Evolutionary conservation across 2,797 vertebrate species (phyloP), one percentile per base, ranked within the genome.

Genomic region (Silurus aristotelis): DNA sequence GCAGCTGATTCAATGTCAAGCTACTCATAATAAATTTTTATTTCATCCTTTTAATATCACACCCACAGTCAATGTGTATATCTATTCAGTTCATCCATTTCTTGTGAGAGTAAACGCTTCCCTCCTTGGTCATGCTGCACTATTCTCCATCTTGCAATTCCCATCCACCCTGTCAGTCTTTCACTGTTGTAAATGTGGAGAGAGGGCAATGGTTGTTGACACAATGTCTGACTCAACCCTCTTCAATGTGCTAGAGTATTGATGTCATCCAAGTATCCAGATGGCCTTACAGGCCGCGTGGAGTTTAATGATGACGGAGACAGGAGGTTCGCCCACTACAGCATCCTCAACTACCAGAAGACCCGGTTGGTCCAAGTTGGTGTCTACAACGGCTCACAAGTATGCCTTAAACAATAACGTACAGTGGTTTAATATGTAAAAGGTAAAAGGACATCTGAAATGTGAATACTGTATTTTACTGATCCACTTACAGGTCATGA

Each of bases 231-330:
- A 88, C 89, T 90, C 85, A 86, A 86, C 25, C 22, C 9, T 63
- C 88, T 85, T 76, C 88, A 80, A 60, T 83, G 68, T 71, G 84
- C 80, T 64, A 99, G 98, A 91, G 98, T 99, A 52, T 90, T 99
- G 92, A 99, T 99, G 97, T 99, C 98, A 15, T 98, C 97, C 38
- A 99, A 99, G 92, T 99, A 99, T 22, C 96, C 96, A 0, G 97
- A 99, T 0, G 98, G 98, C 13, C 96, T 99, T 86, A 99, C 98
- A 0, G 98, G 98, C 46, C 94, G 98, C 0, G 97, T 99, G 84
- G 98, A 99, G 89, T 99, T 99, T 94, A 99, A 99, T 0, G 98
- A 99, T 58, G 98, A 99, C 0, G 98, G 98, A 1, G 98, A 99
- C 94, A 95, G 98, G 82, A 99, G 98, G 87, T 99, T 96, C 66